Evolutionary conservation across 2,113 vertebrate species (phyloP), one percentile per base, ranked within the genome.

Genomic region (Pseudolaguvia tuberculata): DNA sequence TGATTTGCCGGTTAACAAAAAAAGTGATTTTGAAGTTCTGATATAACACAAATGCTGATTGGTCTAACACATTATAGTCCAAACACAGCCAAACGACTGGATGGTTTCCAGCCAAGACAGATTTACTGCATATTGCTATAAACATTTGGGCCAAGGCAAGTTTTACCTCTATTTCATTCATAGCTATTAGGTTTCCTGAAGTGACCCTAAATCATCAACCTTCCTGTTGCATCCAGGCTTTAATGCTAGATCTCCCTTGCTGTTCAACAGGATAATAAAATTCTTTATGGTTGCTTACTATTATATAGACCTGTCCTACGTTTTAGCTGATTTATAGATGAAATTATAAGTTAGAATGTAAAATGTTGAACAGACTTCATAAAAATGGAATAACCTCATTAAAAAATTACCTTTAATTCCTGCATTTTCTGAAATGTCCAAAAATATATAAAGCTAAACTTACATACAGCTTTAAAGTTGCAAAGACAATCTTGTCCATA

Each of bases 121-220:
- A 78, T 75, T 77, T 75, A 80, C 65, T 68, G 72, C 59, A 14
- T 63, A 31, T 63, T 51, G 58, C 76, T 18, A 70, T 76, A 62
- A 76, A 70, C 67, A 76, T 76, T 67, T 70, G 31, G 39, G 70
- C 71, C 72, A 72, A 68, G 59, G 50, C 72, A 78, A 70, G 68
- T 78, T 81, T 75, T 81, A 78, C 63, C 70, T 75, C 65, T 61
- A 72, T 65, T 81, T 70, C 31, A 68, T 70, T 78, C 66, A 55
- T 75, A 72, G 70, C 68, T 75, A 75, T 81, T 75, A 61, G 61
- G 69, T 68, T 61, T 68, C 72, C 68, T 59, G 61, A 61, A 75
- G 57, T 69, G 47, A 68, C 72, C 62, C 15, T 81, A 81, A 81
- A 81, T 78, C 72, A 81, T 23, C 17, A 17, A 18, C 18, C 45